Evolutionary conservation across 2,888 invertebrate species (phyloP).

Genomic region (Leucophenga montana): DNA sequence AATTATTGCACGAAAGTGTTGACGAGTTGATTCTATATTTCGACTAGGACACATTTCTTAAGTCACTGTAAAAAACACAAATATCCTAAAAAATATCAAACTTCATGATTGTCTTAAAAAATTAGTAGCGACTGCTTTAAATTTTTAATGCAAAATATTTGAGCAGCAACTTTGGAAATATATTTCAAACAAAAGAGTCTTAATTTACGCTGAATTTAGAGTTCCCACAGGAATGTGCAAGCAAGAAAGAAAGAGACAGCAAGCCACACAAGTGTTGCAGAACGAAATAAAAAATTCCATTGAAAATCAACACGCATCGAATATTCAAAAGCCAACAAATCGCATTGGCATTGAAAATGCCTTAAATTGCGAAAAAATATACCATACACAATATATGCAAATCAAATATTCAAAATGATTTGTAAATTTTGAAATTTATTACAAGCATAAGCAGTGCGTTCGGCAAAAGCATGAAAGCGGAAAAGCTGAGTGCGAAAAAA

Average conservation of each 20-base stretch:
- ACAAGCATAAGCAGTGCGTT: too few species aligned
- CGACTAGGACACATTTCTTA: too few species aligned
- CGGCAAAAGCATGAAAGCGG: not conserved
- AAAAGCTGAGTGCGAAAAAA: not conserved
- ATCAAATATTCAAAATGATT: constrained; percentile 63
- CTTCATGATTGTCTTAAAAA: too few species aligned
- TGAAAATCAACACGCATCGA: constrained; percentile 13
- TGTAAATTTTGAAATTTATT: constrained; percentile 63
- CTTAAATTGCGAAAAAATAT: constrained; percentile 32
- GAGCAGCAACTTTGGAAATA: too few species aligned
- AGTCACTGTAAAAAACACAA: too few species aligned
- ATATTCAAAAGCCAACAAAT: constrained; percentile 16
- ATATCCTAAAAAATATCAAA: too few species aligned
- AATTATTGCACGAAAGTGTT: too few species aligned
- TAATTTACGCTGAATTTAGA: constrained; percentile 48
- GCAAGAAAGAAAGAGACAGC: constrained; percentile 13
- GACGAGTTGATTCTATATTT: too few species aligned
- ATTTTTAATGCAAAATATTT: too few species aligned
- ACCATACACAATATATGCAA: constrained; percentile 53
- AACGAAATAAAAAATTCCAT: constrained; percentile 29
- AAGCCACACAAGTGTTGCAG: constrained; percentile 40
- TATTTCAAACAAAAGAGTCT: too few species aligned
- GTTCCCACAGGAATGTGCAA: constrained; percentile 50
- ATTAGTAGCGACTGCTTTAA: too few species aligned
- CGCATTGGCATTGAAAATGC: constrained; percentile 16